Evolutionary conservation across 2,113 vertebrate genomes (phyloP).

Genomic region (Burhinus bistriatus): DNA sequence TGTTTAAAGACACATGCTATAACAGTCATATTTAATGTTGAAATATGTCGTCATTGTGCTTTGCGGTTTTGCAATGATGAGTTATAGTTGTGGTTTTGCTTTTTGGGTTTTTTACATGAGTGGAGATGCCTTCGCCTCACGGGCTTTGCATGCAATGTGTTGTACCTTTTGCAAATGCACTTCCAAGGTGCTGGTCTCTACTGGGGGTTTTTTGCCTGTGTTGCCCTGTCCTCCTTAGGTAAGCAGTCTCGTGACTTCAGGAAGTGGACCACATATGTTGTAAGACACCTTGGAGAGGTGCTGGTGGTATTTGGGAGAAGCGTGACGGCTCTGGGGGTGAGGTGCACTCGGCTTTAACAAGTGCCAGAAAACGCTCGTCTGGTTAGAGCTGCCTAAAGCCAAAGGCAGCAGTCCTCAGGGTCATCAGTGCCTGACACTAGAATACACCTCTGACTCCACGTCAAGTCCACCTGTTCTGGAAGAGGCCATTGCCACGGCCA

Average conservation of each 20-base stretch:
- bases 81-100: not conserved
- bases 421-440: not conserved
- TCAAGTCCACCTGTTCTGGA: not conserved
- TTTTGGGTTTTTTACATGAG: not conserved
- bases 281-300: not conserved
- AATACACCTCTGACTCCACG: not conserved
- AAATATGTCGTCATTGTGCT: not conserved
- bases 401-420: not conserved
- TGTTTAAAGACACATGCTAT: conserved; percentile 32
- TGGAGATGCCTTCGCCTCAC: not conserved
- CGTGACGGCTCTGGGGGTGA: not conserved
- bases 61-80: not conserved
- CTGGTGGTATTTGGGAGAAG: not conserved
- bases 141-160: not conserved
- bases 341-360: not conserved
- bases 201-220: not conserved
- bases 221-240: not conserved
- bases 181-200: not conserved
- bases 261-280: not conserved
- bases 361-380: not conserved
- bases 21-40: not conserved
- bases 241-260: not conserved
- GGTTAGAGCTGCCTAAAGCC: not conserved
- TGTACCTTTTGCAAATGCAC: not conserved
- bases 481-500: not conserved